Evolutionary conservation across 2,797 vertebrate species (phyloP).

Genomic region (Prunella strophiata): DNA sequence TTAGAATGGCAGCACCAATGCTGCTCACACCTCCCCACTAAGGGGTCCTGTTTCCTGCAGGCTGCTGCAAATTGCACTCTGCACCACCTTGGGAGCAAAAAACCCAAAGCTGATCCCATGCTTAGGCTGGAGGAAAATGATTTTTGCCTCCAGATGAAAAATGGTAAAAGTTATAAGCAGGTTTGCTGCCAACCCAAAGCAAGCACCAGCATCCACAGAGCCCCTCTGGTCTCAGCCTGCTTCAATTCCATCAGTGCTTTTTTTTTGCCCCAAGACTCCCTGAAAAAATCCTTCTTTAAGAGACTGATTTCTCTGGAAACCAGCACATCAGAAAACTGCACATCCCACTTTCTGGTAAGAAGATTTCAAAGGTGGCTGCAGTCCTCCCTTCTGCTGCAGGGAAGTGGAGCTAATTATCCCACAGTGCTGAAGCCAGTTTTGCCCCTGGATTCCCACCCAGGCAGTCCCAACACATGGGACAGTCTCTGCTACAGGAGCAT

Average conservation of each 20-base stretch:
- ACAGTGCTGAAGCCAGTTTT: not conserved
- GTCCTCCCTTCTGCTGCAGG: not conserved
- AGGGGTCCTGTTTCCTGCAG: not conserved
- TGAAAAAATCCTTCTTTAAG: not conserved
- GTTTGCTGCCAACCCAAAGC: not conserved
- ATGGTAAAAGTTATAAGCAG: not conserved
- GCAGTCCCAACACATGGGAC: not conserved
- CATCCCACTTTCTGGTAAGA: not conserved
- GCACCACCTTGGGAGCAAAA: not conserved
- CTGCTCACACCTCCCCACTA: not conserved
- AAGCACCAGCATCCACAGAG: not conserved
- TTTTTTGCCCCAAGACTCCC: not conserved
- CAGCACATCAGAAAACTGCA: not conserved
- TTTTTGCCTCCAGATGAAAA: not conserved
- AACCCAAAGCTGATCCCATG: not conserved
- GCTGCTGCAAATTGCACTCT: not conserved
- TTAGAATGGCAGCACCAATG: fast-evolving
- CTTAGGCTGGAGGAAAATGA: not conserved
- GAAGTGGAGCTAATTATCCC: not conserved
- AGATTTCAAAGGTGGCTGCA: not conserved
- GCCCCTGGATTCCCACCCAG: not conserved
- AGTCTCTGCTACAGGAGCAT: not conserved
- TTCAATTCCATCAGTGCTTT: not conserved
- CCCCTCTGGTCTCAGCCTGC: not conserved
- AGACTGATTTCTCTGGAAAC: not conserved